phyloP scores from a whole-genome alignment of 1,140 invertebrate genomes.

The Drepana arcuata region DNA sequence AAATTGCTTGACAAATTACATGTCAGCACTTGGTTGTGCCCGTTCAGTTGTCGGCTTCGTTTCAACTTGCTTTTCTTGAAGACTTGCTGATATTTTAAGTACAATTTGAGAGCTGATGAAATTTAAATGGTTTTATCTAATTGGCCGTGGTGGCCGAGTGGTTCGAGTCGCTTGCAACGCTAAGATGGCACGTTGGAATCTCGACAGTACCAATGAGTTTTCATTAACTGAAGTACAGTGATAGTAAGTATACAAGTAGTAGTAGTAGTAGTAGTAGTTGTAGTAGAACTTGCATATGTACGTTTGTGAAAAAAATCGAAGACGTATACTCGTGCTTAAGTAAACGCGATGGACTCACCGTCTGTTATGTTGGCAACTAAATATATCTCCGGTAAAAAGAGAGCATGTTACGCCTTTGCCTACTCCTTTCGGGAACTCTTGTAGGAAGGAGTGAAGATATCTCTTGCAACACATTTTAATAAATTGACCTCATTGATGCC shows the following conservation, averaged over 20 bases:
- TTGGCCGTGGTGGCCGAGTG: no score
- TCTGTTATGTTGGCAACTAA: background rate
- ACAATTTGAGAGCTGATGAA: slow-evolving; percentile 1
- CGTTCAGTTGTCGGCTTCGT: slow-evolving; percentile 51
- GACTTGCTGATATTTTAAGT: slow-evolving; percentile 22
- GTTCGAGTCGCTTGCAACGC: no score
- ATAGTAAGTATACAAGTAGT: background rate
- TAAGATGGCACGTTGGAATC: no score
- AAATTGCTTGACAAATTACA: slow-evolving; percentile 67
- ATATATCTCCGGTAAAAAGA: background rate
- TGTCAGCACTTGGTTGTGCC: slow-evolving; percentile 41
- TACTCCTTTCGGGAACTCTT: background rate
- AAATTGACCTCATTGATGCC: no score
- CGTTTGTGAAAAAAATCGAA: no score
- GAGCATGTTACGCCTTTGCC: background rate
- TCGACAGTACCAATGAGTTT: background rate
- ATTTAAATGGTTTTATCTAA: background rate
- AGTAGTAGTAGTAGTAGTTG: background rate
- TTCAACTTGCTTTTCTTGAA: slow-evolving; percentile 50
- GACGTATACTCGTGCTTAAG: no score
- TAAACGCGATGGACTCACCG: background rate
- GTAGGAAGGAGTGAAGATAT: background rate
- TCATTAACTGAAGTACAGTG: background rate
- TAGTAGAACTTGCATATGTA: background rate
- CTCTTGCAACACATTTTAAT: background rate